Conservation (phyloP, 2,888 invertebrate genomes). For the Eupithecia inturbata region DNA sequence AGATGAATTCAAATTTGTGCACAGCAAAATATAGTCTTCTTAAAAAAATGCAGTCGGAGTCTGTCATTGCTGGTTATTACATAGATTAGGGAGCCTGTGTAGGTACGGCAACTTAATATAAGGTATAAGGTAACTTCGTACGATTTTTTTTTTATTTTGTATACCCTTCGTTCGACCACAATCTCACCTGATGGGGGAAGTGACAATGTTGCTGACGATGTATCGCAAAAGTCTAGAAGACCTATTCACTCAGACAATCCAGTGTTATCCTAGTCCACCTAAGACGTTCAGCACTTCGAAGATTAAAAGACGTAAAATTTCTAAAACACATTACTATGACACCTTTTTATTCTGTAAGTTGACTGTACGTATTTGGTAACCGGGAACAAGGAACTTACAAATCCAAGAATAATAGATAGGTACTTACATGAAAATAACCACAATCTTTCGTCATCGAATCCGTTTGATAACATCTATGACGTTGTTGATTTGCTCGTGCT, state of each 20-base stretch:
- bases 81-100: no score
- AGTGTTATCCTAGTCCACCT: background rate
- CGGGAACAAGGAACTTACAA: conserved; percentile 1
- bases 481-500: conserved; percentile 3
- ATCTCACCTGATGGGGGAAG: no score
- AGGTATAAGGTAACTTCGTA: no score
- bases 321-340: no score
- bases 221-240: no score
- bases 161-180: no score
- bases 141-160: no score
- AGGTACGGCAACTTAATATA: no score
- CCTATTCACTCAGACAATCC: background rate
- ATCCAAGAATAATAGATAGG: background rate
- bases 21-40: background rate
- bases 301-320: no score
- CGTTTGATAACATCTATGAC: conserved; percentile 7
- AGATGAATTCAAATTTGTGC: background rate
- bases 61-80: no score
- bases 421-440: background rate
- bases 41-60: no score
- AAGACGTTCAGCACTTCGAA: background rate
- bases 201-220: no score
- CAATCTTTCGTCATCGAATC: conserved; percentile 2
- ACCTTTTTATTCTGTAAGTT: background rate
- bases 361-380: background rate